A percentile compares a stretch with the other conserved stretches of the same genome.
phyloP scores from a whole-genome alignment of 2,113 vertebrate species.

The Cavia porcellus region DNA sequence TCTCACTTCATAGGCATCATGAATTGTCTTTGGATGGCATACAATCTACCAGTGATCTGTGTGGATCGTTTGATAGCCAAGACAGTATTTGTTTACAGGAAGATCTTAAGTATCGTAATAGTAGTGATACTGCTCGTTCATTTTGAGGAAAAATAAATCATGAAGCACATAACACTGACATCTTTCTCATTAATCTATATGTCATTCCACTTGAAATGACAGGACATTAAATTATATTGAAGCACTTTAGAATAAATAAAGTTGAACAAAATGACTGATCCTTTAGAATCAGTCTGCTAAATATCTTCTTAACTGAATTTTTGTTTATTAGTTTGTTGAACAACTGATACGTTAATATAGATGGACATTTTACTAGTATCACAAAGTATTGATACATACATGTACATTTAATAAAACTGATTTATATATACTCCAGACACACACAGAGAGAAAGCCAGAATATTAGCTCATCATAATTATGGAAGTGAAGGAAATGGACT shows the following conservation, averaged over 20 bases:
- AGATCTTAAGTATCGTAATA: not conserved
- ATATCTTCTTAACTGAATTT: not conserved
- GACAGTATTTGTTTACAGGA: not conserved
- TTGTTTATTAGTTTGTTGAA: conserved; percentile 47
- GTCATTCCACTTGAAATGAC: conserved; percentile 26
- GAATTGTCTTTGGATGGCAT: not conserved
- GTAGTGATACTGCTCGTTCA: not conserved
- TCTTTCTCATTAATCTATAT: not conserved
- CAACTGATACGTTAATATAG: not conserved
- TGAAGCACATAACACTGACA: not conserved
- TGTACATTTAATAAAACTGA: not conserved
- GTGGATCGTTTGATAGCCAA: not conserved
- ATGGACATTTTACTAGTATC: not conserved
- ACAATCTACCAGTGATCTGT: not conserved
- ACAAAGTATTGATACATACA: not conserved
- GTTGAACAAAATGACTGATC: not conserved
- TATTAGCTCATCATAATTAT: not conserved
- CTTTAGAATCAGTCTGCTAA: conserved; percentile 22
- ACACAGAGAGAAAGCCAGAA: not conserved
- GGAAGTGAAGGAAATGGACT: not conserved
- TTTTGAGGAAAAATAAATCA: conserved; percentile 9
- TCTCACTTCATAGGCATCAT: not conserved
- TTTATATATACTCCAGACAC: not conserved
- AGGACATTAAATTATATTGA: not conserved
- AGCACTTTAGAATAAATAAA: not conserved